A percentile compares a stretch with the other conserved stretches of the same genome.
Conservation (phyloP, 2,797 vertebrate species). For the Mus caroli region DNA sequence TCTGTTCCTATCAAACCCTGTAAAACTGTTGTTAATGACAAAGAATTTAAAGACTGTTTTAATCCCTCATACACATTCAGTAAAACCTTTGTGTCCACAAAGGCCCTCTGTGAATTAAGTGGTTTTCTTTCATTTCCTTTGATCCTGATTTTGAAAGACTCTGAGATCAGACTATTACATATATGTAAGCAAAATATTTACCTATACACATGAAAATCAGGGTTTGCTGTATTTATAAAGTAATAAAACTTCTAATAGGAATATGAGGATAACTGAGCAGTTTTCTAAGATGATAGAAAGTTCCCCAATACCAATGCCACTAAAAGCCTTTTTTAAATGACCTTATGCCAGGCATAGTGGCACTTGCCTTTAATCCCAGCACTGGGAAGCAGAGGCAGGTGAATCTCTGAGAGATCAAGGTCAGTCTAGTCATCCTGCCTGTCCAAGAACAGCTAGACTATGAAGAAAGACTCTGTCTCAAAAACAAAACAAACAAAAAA, state of each 20-base stretch:
- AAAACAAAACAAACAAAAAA: neutral
- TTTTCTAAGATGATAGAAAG: conserved; percentile 63
- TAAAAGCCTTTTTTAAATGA: conserved; percentile 4
- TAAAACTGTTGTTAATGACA: neutral
- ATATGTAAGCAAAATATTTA: neutral
- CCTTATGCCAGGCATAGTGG: neutral
- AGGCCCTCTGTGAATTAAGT: neutral
- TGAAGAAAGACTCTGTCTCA: too few relatives aligned
- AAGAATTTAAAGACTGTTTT: neutral
- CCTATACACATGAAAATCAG: neutral
- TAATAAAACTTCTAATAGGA: neutral
- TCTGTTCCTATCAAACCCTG: neutral
- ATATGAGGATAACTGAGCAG: conserved; percentile 45
- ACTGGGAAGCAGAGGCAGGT: neutral
- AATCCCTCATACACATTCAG: neutral
- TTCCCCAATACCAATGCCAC: conserved; percentile 28
- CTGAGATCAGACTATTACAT: neutral
- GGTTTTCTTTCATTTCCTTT: neutral
- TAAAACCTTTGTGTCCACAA: neutral
- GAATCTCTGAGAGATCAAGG: neutral
- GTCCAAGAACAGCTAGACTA: neutral
- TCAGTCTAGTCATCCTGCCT: too few relatives aligned
- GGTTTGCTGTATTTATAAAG: neutral
- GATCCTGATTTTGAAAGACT: neutral
- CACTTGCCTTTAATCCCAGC: neutral